phyloP scores from a whole-genome alignment of 2,797 vertebrate species.

The Enteromius unitaeniatus region DNA sequence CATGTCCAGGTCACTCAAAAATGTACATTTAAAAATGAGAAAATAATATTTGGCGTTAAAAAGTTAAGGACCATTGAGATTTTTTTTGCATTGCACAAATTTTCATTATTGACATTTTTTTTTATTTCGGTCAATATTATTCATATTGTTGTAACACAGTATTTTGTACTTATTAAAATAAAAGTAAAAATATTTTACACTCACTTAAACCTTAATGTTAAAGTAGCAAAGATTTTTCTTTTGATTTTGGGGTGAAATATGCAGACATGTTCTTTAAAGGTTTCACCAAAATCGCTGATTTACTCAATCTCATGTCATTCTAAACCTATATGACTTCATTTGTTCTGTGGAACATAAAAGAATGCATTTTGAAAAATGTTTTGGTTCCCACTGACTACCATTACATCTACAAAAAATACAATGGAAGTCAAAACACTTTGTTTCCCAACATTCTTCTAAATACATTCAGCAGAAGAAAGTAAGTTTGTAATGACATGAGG shows the following conservation, averaged over 20 bases:
- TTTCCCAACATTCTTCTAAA: not conserved
- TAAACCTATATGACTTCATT: not conserved
- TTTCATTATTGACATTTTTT: not conserved
- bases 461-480: not conserved
- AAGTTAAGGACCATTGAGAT: not conserved
- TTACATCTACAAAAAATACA: not conserved
- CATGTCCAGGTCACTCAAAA: not conserved
- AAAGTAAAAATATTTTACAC: not conserved
- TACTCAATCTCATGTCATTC: not conserved
- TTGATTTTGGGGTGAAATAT: not conserved
- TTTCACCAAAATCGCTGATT: not conserved
- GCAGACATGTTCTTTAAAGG: not conserved
- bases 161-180: not conserved
- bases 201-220: not conserved
- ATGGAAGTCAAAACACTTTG: not conserved
- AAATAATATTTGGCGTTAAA: not conserved
- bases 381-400: not conserved
- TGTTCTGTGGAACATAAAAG: not conserved
- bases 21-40: rapidly evolving
- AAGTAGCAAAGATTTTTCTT: not conserved
- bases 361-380: not conserved
- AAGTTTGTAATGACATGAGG: not conserved
- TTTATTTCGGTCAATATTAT: not conserved
- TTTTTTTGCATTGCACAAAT: not conserved
- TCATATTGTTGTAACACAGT: not conserved